phyloP scores from a whole-genome alignment of 2,888 invertebrate genomes.

The Pheosia gnoma region DNA sequence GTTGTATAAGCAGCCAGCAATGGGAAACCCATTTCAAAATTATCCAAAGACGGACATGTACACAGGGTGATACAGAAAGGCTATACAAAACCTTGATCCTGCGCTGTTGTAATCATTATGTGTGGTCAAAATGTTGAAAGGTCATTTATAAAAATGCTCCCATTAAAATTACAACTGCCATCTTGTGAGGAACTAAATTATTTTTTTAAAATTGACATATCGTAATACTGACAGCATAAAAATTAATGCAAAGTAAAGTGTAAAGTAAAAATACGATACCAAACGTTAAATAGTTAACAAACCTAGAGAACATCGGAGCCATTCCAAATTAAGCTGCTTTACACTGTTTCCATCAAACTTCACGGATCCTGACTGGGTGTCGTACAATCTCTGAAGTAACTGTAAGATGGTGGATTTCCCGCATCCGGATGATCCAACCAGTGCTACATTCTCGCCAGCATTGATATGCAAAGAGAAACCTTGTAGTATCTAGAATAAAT shows the following conservation, averaged over 20 bases:
- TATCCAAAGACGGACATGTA: too few species aligned
- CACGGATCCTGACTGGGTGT: constrained; percentile 83
- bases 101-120: too few species aligned
- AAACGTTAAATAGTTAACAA: constrained; percentile 15
- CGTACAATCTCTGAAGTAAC: constrained; percentile 88
- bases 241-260: neutral
- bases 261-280: neutral
- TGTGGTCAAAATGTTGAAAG: too few species aligned
- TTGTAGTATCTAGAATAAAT: constrained; percentile 82
- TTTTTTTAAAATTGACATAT: too few species aligned
- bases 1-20: too few species aligned
- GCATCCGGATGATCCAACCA: constrained; percentile 90
- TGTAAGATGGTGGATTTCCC: constrained; percentile 92
- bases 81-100: too few species aligned
- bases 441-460: constrained; percentile 87
- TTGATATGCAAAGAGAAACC: constrained; percentile 86
- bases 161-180: too few species aligned
- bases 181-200: too few species aligned
- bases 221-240: too few species aligned
- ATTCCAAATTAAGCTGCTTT: constrained; percentile 87
- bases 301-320: constrained; percentile 90
- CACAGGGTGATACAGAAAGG: too few species aligned
- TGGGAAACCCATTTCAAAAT: too few species aligned
- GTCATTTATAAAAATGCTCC: too few species aligned
- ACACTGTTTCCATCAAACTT: constrained; percentile 86